Base-by-base conservation (phyloP, 2,888 invertebrate genomes). In the Apocheima hispidaria region DNA sequence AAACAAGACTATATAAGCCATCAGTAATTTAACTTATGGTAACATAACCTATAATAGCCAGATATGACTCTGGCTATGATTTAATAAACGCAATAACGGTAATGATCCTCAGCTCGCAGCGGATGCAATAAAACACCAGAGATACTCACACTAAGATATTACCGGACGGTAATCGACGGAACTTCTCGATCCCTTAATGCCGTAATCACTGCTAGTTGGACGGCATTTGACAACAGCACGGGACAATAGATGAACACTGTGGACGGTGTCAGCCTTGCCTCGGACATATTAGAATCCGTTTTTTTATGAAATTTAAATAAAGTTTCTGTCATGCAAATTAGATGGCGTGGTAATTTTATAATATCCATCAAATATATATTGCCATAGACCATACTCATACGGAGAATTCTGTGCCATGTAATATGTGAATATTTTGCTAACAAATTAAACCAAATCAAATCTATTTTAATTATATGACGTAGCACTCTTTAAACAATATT, bases 31-130 rank as follows among this genome's bases (percentile, higher is more conserved):
- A 30, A 28, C 23, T n/a, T 6, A 36, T 23, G 46, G 18, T 28
- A 30, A 38, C 14, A 46, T 46, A 38, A 44, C 20, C 40, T 56
- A 56, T 56, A 57, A 52, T 62, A 62, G 51, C 46, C 26, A 43
- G 52, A 46, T 44, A 4, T 18, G 54, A 38, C 51, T 35, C 36
- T 33, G 28, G 60, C 52, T 48, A 57, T 62, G 61, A 62, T 62
- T 62, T 57, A 62, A 62, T 62, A 57, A 57, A 56, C 52, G 61
- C 56, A 57, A 62, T 57, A 56, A 43, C 48, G 56, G 56, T 57
- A 62, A 62, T 57, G 61, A 53, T 56, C 33, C 48, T 30, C 28
- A 21, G 49, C 30, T 28, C 36, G 33, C 2, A 33, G 36, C 60
- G 60, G 61, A 62, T 28, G 61, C 48, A 52, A 62, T 62, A 62